Evolutionary conservation across 2,797 vertebrate species (phyloP).

Genomic region (Ciconia nigra): DNA sequence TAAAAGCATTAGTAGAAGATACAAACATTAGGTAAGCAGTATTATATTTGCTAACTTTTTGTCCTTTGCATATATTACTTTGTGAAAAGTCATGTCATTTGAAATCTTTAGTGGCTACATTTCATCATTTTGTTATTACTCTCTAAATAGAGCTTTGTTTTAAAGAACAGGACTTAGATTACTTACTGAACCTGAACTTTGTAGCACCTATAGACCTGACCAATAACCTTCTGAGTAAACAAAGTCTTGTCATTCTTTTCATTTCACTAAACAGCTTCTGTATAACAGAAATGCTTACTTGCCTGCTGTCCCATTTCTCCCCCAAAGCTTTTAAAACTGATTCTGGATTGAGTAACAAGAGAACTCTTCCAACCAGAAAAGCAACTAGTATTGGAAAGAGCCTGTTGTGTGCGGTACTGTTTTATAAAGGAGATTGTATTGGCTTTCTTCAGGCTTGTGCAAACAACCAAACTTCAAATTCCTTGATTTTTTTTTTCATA

Average conservation of each 20-base stretch:
- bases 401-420: background rate
- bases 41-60: background rate
- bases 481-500: background rate
- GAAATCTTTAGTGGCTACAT: background rate
- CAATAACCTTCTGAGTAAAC: background rate
- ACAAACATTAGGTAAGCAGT: conserved; percentile 45
- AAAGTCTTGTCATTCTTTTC: background rate
- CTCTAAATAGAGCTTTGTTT: background rate
- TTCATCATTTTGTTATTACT: background rate
- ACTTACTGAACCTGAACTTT: background rate
- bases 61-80: background rate
- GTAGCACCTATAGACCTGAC: background rate
- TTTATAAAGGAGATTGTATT: background rate
- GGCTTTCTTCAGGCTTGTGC: background rate
- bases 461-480: background rate
- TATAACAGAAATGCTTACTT: background rate
- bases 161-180: background rate
- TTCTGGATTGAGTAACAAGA: background rate
- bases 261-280: background rate
- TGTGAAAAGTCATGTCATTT: background rate
- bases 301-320: background rate
- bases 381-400: background rate
- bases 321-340: background rate
- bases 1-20: conserved; percentile 61
- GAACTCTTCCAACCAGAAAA: background rate